Percentiles rank a stretch among this genome's conserved stretches.
Conservation (phyloP, 2,888 invertebrate genomes). For the Palloptera scutellata region DNA sequence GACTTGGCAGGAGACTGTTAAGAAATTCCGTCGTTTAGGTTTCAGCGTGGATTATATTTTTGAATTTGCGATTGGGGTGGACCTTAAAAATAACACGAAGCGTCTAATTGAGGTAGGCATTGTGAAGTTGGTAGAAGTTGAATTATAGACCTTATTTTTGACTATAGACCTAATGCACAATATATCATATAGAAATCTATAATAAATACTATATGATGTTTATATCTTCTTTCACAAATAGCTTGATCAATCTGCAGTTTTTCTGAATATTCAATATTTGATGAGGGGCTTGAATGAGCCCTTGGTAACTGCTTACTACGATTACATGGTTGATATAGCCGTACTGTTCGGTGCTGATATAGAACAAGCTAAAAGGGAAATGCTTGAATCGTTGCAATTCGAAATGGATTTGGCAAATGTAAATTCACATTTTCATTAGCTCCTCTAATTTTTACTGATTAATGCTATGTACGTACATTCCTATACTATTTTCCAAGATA, state of each 20-base stretch:
- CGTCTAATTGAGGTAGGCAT: conserved; percentile 81
- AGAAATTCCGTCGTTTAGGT: conserved; percentile 80
- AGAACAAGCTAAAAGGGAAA: conserved; percentile 72
- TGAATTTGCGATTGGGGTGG: conserved; percentile 88
- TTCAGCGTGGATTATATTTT: conserved; percentile 90
- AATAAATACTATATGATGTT: conserved; percentile 17
- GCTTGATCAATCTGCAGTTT: conserved; percentile 88
- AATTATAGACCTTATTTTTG: too few relatives aligned
- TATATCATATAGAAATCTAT: too few relatives aligned
- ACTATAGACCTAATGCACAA: too few relatives aligned
- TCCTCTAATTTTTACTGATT: not conserved
- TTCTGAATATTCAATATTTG: conserved; percentile 84
- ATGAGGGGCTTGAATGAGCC: conserved; percentile 83
- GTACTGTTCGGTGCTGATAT: conserved; percentile 83
- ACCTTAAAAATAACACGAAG: conserved; percentile 86
- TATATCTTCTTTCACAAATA: conserved; percentile 57
- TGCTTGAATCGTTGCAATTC: conserved; percentile 82
- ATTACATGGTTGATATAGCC: conserved; percentile 88
- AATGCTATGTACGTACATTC: not conserved
- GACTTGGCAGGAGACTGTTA: conserved; percentile 84
- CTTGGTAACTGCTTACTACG: conserved; percentile 84
- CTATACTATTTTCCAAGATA: conserved; percentile 69
- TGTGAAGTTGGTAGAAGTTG: not conserved
- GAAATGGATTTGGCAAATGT: conserved; percentile 93
- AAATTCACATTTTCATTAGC: conserved; percentile 61